These are phyloP conservation scores for Acridotheres tristis DNA, from an alignment of 2,797 vertebrate genomes.

Conservation along the genomic window DNA sequence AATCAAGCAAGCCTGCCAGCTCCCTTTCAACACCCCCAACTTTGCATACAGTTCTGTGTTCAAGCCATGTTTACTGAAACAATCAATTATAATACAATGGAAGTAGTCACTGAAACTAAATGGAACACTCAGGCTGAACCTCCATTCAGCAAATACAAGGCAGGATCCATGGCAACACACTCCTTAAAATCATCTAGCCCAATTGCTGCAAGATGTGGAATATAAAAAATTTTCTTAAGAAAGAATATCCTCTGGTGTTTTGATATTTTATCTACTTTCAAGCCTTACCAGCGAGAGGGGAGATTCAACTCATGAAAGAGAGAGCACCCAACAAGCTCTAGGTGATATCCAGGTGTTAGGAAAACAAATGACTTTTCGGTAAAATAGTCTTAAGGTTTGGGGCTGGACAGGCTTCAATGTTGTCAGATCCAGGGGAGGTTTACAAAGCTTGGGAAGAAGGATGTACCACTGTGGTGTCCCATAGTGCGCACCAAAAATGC, in stretches of 20 bases:
- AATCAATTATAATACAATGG: not conserved
- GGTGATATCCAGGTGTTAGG: not conserved
- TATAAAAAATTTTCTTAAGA: not conserved
- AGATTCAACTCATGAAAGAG: not conserved
- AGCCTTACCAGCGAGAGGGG: not conserved
- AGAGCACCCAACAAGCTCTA: not conserved
- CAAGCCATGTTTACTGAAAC: not conserved
- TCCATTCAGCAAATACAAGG: not conserved
- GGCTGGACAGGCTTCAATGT: fast-evolving
- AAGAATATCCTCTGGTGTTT: not conserved
- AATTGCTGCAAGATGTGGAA: not conserved
- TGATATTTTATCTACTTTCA: not conserved
- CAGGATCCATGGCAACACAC: not conserved
- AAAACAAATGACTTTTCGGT: not conserved
- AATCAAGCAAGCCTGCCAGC: not conserved
- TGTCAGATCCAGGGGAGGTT: too few species aligned
- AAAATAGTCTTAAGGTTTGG: not conserved
- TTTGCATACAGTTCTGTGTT: not conserved
- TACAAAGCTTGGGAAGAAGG: not conserved
- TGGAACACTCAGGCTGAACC: not conserved
- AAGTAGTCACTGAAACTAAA: not conserved
- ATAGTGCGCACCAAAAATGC: fast-evolving
- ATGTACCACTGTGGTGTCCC: not conserved
- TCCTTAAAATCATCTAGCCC: not conserved
- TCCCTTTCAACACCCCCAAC: not conserved